phyloP scores from a whole-genome alignment of 1,140 invertebrate genomes.

The Lucilia cuprina region DNA sequence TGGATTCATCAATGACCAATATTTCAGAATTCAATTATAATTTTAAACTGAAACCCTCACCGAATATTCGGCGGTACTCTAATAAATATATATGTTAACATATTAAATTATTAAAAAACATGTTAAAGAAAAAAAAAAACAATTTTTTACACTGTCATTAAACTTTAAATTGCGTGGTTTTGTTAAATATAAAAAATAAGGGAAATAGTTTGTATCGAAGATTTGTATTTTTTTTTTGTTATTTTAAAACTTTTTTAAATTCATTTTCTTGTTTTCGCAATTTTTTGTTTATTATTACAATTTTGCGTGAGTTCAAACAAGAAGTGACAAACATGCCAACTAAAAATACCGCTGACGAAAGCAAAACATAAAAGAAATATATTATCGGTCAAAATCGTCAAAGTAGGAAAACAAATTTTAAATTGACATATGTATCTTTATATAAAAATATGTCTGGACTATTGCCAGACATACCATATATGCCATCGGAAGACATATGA shows the following conservation, averaged over 20 bases:
- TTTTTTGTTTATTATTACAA: background rate
- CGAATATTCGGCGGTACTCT: no score
- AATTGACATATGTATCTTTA: no score
- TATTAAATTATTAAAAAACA: background rate
- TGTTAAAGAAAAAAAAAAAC: background rate
- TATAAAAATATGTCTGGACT: no score
- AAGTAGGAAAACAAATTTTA: no score
- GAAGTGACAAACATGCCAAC: background rate
- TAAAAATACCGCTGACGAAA: background rate
- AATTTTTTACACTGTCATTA: background rate
- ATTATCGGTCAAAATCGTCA: no score
- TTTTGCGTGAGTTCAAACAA: background rate
- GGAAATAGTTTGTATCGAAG: background rate
- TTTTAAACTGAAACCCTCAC: no score
- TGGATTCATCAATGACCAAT: no score
- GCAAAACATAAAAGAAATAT: background rate
- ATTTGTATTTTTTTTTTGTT: background rate
- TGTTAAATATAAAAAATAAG: background rate
- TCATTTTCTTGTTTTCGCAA: no score
- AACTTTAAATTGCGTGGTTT: background rate
- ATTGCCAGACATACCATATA: no score
- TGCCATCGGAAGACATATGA: no score
- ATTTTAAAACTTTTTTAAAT: no score
- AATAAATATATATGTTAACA: background rate
- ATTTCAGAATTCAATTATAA: no score